Evolutionary conservation across 2,113 vertebrate species (phyloP), one percentile per base, ranked within the genome.

Genomic region (Semnornis frantzii): DNA sequence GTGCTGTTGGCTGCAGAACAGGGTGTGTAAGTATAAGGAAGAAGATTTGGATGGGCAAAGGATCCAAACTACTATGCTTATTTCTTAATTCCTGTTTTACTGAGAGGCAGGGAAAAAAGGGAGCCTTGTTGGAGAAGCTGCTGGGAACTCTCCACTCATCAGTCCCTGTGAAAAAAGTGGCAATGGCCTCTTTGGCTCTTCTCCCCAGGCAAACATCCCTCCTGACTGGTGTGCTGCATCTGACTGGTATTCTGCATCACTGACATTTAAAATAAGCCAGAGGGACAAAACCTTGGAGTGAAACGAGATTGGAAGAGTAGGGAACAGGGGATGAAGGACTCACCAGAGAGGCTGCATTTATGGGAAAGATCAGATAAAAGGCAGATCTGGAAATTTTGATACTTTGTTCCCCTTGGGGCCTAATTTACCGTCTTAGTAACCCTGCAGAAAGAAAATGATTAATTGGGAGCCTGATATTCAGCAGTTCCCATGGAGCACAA

Each of bases 211-310:
- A 82, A 62, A 33, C 37, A 58, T 30, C 13, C 12, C 34, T 83
- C 55, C 55, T 55, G 39, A 58, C 63, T 65, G 60, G 30, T 69
- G 30, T 58, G 85, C 69, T 90, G 72, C 86, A 93, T 74, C 80
- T 48, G 31, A 24, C 44, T 69, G 66, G 15, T 50, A 6, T 33
- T 48, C 75, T 87, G 72, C 85, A 93, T 70, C 75, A 88, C 27
- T 48, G 70, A 92, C 28, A 18, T 90, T 94, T 90, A 52, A 92
- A 94, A 83, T 42, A 83, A 88, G 48, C 77, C 73, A 86, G 60
- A 55, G 24, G 52, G 31, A n/a, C 60, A 88, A 90, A 77, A 73
- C 42, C 60, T 52, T 2, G 5, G 72, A 80, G 69, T 63, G 79
- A 74, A 57, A 76, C 60, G 60, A 83, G 42, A 19, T 21, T 28